Evolutionary conservation across 2,113 vertebrate species (phyloP).

Genomic region (Heloderma charlesbogerti): DNA sequence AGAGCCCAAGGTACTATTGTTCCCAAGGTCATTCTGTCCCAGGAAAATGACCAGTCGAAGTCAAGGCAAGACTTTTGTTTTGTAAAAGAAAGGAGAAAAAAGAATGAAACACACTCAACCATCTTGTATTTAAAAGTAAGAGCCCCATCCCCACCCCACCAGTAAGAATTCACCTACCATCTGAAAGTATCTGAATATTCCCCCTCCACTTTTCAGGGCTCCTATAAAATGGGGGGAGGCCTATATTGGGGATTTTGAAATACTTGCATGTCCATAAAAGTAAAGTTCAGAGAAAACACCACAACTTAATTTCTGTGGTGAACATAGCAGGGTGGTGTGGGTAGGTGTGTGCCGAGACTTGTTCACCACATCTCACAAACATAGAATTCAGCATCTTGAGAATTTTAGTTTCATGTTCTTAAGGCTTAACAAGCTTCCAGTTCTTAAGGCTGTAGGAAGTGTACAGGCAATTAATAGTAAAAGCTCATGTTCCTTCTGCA

Average conservation of each 20-base stretch:
- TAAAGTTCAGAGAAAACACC: background rate
- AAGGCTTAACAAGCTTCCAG: conserved; percentile 27
- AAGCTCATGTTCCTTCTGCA: background rate
- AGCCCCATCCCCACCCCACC: too few relatives aligned
- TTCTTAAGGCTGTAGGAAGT: background rate
- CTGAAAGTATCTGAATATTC: background rate
- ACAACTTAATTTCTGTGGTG: background rate
- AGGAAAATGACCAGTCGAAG: too few relatives aligned
- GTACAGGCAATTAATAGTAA: background rate
- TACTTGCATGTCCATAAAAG: background rate
- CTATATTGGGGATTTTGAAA: background rate
- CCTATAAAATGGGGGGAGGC: background rate
- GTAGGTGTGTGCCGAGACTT: background rate
- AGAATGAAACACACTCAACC: too few relatives aligned
- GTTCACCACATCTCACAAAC: background rate
- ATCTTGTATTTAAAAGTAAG: too few relatives aligned
- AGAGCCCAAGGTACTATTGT: too few relatives aligned
- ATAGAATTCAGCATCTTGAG: background rate
- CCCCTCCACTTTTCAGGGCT: background rate
- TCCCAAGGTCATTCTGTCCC: too few relatives aligned
- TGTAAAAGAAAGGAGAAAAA: too few relatives aligned
- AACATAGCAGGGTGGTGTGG: too few relatives aligned
- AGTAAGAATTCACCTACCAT: too few relatives aligned
- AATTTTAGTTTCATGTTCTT: conserved; percentile 39
- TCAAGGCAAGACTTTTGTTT: too few relatives aligned